Evolutionary conservation across 1,140 invertebrate species (phyloP), one percentile per base, ranked within the genome.

Genomic region (Zaprionus gabonicus): DNA sequence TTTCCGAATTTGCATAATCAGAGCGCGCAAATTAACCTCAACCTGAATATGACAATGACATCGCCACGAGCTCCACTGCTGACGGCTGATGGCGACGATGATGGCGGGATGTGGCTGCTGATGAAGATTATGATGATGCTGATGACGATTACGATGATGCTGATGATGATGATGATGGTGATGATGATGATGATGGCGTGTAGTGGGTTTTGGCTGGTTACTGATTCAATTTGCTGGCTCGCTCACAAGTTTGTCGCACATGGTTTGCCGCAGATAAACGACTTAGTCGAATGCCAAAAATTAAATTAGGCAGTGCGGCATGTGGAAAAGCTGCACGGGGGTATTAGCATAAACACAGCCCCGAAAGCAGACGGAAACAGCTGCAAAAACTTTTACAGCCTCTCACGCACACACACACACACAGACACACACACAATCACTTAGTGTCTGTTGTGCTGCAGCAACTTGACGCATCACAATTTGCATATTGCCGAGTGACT

Each of bases 1-100:
- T 46, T 20, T 46, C 13, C 41, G 67, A 81, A 88, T 90, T 88
- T 88, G 72, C 82, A 88, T 88, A 88, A 88, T 88, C 84, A 58
- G 70, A 58, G 55, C 53, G 75, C 70, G 46, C 58, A 74, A 78
- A 70, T 83, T 83, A 83, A 83, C 70, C 74, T 73, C 58, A 85
- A 81, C 69, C 46, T 60, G 63, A 51, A 78, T 71, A 82, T 87
- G 72, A 62, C 73, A 59, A 49, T 55, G 49, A 25, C 25, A 31
- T 13, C 53, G 38, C 38, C 38, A n/a, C 38, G 13, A n/a, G 31
- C 9, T 34, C 38, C 38, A 41, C 38, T 41, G 38, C 13, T n/a
- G 38, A 4, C 13, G 62, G 31, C 25, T 23, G 9, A 34, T 34
- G 31, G 9, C 3, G 28, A 28, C 7, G 28, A 28, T 31, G 9